Conservation (phyloP, 2,113 vertebrate species). For the Pygoscelis antarcticus region DNA sequence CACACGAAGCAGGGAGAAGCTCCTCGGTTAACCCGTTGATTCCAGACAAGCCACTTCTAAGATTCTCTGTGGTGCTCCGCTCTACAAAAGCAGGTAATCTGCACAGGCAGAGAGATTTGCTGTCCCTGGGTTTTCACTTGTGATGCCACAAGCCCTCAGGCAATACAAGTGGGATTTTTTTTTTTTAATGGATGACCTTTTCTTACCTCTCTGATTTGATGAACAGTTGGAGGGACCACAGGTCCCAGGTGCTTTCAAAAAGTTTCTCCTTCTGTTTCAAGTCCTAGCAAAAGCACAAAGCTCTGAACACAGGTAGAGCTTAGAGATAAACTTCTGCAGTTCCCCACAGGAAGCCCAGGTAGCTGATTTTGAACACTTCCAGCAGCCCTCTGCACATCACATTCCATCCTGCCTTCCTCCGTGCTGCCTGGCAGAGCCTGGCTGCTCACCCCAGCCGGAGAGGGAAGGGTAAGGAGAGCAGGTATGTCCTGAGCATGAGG, state of each 20-base stretch:
- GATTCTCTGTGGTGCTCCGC: not conserved
- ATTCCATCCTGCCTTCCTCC: not conserved
- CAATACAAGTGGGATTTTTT: not conserved
- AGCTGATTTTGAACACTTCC: not conserved
- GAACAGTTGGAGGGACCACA: not conserved
- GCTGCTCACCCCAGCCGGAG: not conserved
- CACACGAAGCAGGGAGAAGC: slow-evolving; percentile 22
- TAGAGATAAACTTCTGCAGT: not conserved
- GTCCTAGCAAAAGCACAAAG: not conserved
- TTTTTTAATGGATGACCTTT: not conserved
- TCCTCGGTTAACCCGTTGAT: slow-evolving; percentile 26
- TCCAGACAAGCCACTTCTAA: not conserved
- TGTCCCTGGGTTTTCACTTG: not conserved
- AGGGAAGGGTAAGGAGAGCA: not conserved
- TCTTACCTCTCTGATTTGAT: not conserved
- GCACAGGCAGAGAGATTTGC: not conserved
- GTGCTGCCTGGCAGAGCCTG: not conserved
- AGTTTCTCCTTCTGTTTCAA: not conserved
- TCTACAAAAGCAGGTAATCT: not conserved
- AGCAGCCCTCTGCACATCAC: not conserved
- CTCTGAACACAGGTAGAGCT: not conserved
- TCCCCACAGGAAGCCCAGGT: not conserved
- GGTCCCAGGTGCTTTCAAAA: not conserved
- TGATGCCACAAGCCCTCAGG: not conserved
- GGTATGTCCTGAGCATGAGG: not conserved